Conservation (phyloP, 2,888 invertebrate genomes). For the Drosophila glabriapex region DNA sequence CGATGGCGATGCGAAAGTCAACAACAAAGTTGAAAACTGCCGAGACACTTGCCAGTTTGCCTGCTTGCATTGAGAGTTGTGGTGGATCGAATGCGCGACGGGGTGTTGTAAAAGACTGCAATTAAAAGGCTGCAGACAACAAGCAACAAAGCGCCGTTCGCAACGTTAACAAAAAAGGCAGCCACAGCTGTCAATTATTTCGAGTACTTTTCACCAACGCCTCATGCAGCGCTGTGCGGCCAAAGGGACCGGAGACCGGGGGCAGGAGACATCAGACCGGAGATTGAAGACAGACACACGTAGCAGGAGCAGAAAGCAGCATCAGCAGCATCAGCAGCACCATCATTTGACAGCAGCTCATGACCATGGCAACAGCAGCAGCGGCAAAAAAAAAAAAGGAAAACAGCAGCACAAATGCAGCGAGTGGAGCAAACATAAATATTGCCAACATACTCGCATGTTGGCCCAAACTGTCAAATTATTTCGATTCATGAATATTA, state of each 20-base stretch:
- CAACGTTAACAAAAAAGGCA: slow-evolving; percentile 77
- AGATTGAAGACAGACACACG: slow-evolving; percentile 38
- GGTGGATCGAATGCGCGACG: slow-evolving; percentile 48
- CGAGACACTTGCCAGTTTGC: slow-evolving; percentile 20
- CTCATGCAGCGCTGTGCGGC: slow-evolving; percentile 70
- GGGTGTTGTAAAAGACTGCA: slow-evolving; percentile 78
- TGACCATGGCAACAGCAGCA: slow-evolving; percentile 45
- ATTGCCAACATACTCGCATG: slow-evolving; percentile 79
- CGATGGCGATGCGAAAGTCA: slow-evolving; percentile 37
- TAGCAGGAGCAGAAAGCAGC: slow-evolving; percentile 2
- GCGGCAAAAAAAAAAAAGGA: slow-evolving; percentile 18
- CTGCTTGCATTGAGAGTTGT: slow-evolving; percentile 20
- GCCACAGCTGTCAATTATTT: slow-evolving; percentile 82
- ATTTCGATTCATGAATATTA: slow-evolving; percentile 82
- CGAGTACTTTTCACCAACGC: slow-evolving; percentile 83
- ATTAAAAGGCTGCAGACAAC: slow-evolving; percentile 71
- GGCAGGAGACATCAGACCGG: slow-evolving; percentile 18
- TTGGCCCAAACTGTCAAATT: slow-evolving; percentile 81
- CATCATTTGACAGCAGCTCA: slow-evolving; percentile 61
- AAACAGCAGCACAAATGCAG: slow-evolving; percentile 12
- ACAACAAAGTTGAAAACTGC: slow-evolving; percentile 58
- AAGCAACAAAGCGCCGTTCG: slow-evolving; percentile 55
- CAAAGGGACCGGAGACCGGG: slow-evolving; percentile 24
- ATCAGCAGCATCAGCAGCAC: slow-evolving; percentile 27
- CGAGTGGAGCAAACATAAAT: slow-evolving; percentile 67